Conservation (phyloP, 2,797 vertebrate species). For the Eptatretus atami region DNA sequence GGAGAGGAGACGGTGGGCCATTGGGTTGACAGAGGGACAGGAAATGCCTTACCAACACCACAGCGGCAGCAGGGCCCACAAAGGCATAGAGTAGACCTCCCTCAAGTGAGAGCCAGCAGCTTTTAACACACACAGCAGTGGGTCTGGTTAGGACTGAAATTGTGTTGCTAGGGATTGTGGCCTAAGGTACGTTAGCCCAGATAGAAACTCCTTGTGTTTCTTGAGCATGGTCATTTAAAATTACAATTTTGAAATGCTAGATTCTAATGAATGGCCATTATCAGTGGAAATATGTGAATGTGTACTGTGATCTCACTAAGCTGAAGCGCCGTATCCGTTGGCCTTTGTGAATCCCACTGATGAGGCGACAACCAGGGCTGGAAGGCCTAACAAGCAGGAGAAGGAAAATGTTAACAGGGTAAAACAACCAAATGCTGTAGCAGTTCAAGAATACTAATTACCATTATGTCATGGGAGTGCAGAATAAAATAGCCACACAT, state of each 20-base stretch:
- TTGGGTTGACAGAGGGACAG: no score
- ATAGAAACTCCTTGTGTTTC: constrained; percentile 12
- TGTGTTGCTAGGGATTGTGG: constrained; percentile 15
- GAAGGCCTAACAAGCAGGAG: constrained; percentile 29
- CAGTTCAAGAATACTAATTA: no score
- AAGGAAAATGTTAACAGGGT: no score
- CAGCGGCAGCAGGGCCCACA: constrained; percentile 87
- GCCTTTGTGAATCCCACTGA: constrained; percentile 99
- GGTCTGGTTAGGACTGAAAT: constrained; percentile 14
- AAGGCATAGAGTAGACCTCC: constrained; percentile 92
- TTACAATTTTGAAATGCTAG: no score
- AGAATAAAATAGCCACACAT: no score
- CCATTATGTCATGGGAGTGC: no score
- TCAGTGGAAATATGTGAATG: not conserved
- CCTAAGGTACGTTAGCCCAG: constrained; percentile 9
- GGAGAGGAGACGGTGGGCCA: no score
- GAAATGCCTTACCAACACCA: constrained; percentile 51
- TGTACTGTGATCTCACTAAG: not conserved
- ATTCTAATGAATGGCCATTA: not conserved
- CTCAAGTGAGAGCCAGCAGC: constrained; percentile 96
- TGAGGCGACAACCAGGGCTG: constrained; percentile 84
- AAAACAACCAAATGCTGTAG: no score
- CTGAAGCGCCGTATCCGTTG: constrained; percentile 65
- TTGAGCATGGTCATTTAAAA: not conserved
- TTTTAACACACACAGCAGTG: constrained; percentile 20